Conservation (phyloP, 2,113 vertebrate genomes). For the Sapayoa aenigma region DNA sequence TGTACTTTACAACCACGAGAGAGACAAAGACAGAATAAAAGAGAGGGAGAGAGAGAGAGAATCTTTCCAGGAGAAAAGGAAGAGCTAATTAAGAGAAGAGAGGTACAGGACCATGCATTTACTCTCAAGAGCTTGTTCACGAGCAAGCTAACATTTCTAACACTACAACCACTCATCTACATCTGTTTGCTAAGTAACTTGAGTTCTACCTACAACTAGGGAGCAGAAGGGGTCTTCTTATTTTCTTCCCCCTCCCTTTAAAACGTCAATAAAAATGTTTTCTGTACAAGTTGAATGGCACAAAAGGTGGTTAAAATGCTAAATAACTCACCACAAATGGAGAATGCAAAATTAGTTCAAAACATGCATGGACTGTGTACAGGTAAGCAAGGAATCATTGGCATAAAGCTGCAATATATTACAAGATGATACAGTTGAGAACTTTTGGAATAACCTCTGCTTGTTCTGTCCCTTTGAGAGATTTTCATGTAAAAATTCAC, state of each 20-base stretch:
- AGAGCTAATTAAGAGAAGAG: constrained; percentile 73
- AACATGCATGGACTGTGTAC: constrained; percentile 76
- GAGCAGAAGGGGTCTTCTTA: constrained; percentile 63
- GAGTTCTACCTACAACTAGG: constrained; percentile 81
- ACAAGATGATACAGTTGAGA: constrained; percentile 74
- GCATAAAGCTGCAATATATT: constrained; percentile 82
- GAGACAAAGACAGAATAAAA: constrained; percentile 56
- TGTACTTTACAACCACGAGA: constrained; percentile 72
- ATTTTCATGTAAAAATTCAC: constrained; percentile 36
- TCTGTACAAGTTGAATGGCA: constrained; percentile 83
- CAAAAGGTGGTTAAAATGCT: constrained; percentile 71
- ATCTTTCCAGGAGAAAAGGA: constrained; percentile 71
- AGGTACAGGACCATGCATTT: constrained; percentile 82
- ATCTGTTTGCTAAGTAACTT: constrained; percentile 77
- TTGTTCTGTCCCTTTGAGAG: constrained; percentile 58
- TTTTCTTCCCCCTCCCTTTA: constrained; percentile 65
- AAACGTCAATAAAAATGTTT: constrained; percentile 80
- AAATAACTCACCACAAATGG: constrained; percentile 71
- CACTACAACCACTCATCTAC: constrained; percentile 80
- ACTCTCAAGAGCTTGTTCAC: constrained; percentile 80
- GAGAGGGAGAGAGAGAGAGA: constrained; percentile 44
- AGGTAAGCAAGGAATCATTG: constrained; percentile 76
- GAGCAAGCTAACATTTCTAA: constrained; percentile 81
- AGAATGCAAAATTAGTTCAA: constrained; percentile 75
- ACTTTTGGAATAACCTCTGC: constrained; percentile 67